A percentile compares a stretch with the other conserved stretches of the same genome.
Evolutionary conservation across 1,140 invertebrate genomes (phyloP).

Genomic region (Cydia amplana): DNA sequence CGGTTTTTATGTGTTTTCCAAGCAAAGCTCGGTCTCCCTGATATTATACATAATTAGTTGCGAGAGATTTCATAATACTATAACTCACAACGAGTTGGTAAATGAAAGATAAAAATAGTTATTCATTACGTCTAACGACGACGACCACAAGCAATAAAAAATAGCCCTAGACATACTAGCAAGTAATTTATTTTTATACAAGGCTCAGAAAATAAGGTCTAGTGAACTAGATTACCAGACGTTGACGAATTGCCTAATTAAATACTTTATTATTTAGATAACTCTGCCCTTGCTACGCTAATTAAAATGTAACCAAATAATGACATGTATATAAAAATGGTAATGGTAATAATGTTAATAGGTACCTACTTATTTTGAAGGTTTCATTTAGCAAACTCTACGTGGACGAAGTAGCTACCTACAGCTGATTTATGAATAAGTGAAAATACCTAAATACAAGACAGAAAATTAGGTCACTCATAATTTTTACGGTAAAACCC

Average conservation of each 20-base stretch:
- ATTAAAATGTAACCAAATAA: background rate
- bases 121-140: background rate
- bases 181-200: background rate
- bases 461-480: background rate
- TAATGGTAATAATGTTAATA: too few relatives aligned
- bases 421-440: background rate
- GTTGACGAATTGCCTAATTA: slow-evolving; percentile 23
- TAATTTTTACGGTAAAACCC: background rate
- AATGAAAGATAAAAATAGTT: background rate
- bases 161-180: background rate
- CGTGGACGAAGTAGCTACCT: too few relatives aligned
- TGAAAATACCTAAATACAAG: background rate
- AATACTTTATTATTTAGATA: background rate
- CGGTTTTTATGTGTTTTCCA: too few relatives aligned
- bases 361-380: too few relatives aligned
- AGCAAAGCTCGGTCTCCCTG: too few relatives aligned
- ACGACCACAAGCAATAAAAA: background rate
- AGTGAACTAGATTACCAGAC: slow-evolving; percentile 14
- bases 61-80: background rate
- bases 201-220: background rate
- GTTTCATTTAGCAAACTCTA: too few relatives aligned
- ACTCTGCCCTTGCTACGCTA: background rate
- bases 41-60: too few relatives aligned
- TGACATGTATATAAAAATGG: too few relatives aligned
- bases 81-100: background rate